These are phyloP conservation scores for Hucho hucho DNA, from an alignment of 2,113 vertebrate genomes.

Conservation along the genomic window DNA sequence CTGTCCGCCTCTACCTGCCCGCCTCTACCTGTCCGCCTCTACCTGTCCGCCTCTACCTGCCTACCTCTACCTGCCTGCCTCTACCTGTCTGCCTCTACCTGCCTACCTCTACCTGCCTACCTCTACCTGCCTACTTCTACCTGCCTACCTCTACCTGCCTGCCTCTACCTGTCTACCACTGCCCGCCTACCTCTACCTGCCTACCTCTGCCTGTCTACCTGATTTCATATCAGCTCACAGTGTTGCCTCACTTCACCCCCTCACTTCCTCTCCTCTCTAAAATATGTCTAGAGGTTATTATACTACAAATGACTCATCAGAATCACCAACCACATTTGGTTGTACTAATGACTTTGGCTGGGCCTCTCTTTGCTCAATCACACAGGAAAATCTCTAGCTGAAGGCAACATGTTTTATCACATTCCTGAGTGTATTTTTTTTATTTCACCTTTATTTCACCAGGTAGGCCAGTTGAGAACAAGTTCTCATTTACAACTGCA, in stretches of 20 bases:
- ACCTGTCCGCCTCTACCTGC: fast-evolving
- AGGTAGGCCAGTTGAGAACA: too few relatives aligned
- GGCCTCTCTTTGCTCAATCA: not conserved
- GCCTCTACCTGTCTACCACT: too few relatives aligned
- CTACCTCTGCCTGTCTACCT: too few relatives aligned
- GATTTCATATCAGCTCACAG: not conserved
- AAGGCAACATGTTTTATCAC: conserved; percentile 4
- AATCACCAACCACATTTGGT: conserved; percentile 4
- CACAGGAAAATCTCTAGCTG: not conserved
- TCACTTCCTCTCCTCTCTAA: not conserved
- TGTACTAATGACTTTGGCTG: conserved; percentile 17
- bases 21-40: too few relatives aligned
- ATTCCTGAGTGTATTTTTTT: not conserved
- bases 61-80: fast-evolving
- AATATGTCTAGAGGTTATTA: not conserved
- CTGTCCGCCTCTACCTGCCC: too few relatives aligned
- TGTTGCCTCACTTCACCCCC: not conserved
- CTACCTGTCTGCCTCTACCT: too few relatives aligned
- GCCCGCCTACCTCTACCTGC: too few relatives aligned
- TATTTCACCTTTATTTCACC: too few relatives aligned
- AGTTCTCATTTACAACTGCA: too few relatives aligned
- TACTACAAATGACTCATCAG: conserved; percentile 38
- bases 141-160: too few relatives aligned
- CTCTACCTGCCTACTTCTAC: too few relatives aligned
- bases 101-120: too few relatives aligned